Conservation (phyloP, 2,113 vertebrate species). For the Micronycteris hirsuta region DNA sequence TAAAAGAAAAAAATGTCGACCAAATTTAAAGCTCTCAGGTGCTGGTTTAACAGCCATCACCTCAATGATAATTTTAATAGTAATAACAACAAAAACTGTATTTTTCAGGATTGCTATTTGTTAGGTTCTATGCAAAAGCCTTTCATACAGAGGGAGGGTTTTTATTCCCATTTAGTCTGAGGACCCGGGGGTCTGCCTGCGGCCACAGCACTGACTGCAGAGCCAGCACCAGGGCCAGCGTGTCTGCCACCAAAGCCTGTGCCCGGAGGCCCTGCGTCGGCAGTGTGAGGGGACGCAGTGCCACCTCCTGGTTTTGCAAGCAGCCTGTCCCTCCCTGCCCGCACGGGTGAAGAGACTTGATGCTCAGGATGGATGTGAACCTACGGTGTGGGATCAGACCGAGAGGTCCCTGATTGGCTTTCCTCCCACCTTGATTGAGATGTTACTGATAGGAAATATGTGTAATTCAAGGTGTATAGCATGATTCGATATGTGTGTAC, state of each 20-base stretch:
- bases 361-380: not conserved
- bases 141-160: not conserved
- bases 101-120: not conserved
- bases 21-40: too few species aligned
- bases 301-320: not conserved
- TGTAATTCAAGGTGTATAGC: too few species aligned
- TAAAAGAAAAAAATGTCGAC: not conserved
- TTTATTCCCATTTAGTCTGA: not conserved
- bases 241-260: not conserved
- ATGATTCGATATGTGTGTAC: too few species aligned
- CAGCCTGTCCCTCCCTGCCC: too few species aligned
- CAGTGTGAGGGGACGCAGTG: not conserved
- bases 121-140: not conserved
- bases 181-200: not conserved
- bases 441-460: too few species aligned
- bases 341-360: not conserved
- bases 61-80: too few species aligned
- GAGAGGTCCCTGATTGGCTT: not conserved
- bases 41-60: too few species aligned
- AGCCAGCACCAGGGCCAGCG: not conserved
- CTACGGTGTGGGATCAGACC: not conserved
- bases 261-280: not conserved
- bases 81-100: too few species aligned
- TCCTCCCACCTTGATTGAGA: not conserved
- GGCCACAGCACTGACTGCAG: not conserved